Percentiles rank a stretch among this genome's conserved stretches.
Conservation (phyloP, 1,140 invertebrate species). For the Yoshiicerus persimilis region DNA sequence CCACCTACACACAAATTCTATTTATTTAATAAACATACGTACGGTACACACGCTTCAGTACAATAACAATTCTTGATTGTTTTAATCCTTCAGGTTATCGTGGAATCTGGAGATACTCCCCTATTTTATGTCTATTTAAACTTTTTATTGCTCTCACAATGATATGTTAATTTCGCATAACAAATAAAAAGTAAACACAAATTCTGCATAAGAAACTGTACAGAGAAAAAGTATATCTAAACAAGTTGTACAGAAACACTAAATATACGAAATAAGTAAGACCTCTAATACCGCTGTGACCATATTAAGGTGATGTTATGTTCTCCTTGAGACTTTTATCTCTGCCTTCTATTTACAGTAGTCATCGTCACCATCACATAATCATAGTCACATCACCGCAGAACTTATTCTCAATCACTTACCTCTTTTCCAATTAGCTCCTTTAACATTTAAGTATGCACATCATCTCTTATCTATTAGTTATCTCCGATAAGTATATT, state of each 20-base stretch:
- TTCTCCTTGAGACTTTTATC: constrained; percentile 12
- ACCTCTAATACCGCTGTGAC: neutral
- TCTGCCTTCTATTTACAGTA: neutral
- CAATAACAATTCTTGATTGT: neutral
- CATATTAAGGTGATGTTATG: neutral
- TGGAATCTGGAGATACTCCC: neutral
- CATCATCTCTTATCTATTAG: neutral
- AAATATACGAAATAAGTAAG: neutral
- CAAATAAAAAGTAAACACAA: too few relatives aligned
- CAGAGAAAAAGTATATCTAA: neutral
- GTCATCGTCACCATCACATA: neutral
- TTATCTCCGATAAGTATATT: too few relatives aligned
- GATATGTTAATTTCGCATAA: too few relatives aligned
- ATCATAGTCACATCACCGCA: neutral
- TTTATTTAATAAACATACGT: neutral
- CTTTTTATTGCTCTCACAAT: neutral
- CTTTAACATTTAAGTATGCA: neutral
- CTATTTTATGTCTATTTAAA: neutral
- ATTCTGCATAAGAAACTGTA: too few relatives aligned
- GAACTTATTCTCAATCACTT: neutral
- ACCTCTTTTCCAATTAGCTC: neutral
- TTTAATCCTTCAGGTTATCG: neutral
- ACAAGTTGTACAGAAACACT: neutral
- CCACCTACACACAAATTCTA: neutral
- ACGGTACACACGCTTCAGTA: too few relatives aligned